Base-by-base conservation (phyloP, 2,797 vertebrate species). In the Chromobotia macracanthus region DNA sequence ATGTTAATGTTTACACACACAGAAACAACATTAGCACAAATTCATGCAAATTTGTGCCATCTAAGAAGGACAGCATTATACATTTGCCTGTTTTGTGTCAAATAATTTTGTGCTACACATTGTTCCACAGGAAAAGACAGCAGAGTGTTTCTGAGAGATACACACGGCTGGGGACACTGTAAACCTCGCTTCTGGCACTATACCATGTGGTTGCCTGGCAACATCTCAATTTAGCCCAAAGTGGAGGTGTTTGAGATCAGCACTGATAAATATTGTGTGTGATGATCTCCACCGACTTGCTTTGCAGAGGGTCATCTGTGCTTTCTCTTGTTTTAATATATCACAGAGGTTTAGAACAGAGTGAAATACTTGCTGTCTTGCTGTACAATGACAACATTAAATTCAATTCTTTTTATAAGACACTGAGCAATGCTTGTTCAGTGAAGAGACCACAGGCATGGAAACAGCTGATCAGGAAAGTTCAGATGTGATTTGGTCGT, bases 221-320 rank as follows among this genome's bases (percentile, higher is more conserved):
- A 87, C 86, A 87, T 87, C 83, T 87, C 83, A 71, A 86, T 84
- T 84, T 83, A 84, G 81, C 80, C 41, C 48, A 65, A 71, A 56
- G 81, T 83, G 83, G 80, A 84, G 83, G 83, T 86, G 84, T 86
- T 81, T 71, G 58, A 63, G 76, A 74, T 73, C 65, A 70, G 63
- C 25, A 12, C 71, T 23, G 76, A 74, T 76, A 51, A 61, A 64
- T 81, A 61, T 79, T 75, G 71, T 63, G 81, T 55, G 53, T 71
- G 79, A 76, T 66, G 77, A 80, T 80, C 65, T 80, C 64, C 68
- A 67, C 51, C 78, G 60, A 74, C 70, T 63, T 55, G 51, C 35
- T 66, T 55, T 67, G 56, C 46, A 23, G 61, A 64, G 55, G 56
- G 71, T 83, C 72, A 75, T 38, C 68, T 51, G 55, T 15, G 55